Evolutionary conservation across 2,113 vertebrate species (phyloP), one percentile per base, ranked within the genome.

Genomic region (Nothocercus julius): DNA sequence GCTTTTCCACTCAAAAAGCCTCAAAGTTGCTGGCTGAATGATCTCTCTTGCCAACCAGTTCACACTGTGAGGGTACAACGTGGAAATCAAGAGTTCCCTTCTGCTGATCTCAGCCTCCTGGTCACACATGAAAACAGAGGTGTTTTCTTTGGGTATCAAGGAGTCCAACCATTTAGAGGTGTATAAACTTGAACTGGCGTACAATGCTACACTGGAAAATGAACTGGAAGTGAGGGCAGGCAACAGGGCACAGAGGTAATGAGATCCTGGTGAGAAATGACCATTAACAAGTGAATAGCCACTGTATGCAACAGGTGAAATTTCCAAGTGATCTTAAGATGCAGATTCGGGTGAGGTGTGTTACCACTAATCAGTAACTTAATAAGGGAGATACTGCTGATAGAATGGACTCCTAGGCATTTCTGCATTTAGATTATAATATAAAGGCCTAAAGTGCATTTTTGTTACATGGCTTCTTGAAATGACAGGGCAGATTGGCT

Each of bases 181-280:
- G 79, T 59, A 66, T n/a, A n/a, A 76, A 89, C 70, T 95, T 79
- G 87, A 96, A 92, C 34, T 32, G 80, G 64, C 1, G 0, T 73
- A 76, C 82, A 96, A 90, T 85, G 80, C 74, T 56, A 63, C 59
- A 54, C 59, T 93, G 82, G 85, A 95, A 92, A 97, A 95, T 22
- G 16, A 94, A 96, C 83, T 88, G 73, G 63, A 91, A 27, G 51
- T 66, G 76, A 91, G 91, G 89, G 89, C 89, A 96, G 89, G 83
- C 78, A 86, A 62, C 36, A 66, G 92, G 92, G 79, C 96, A 86
- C 79, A 87, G 67, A 32, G 42, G 81, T 93, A 97, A 96, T 30
- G 45, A 96, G 93, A 96, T 95, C 94, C 82, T 90, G 90, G 95
- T 97, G 95, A 96, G 96, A 97, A 97, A 93, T 38, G 93, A 19